Evolutionary conservation across 2,888 invertebrate species (phyloP), one percentile per base, ranked within the genome.

Genomic region (Allolobophora icterica): DNA sequence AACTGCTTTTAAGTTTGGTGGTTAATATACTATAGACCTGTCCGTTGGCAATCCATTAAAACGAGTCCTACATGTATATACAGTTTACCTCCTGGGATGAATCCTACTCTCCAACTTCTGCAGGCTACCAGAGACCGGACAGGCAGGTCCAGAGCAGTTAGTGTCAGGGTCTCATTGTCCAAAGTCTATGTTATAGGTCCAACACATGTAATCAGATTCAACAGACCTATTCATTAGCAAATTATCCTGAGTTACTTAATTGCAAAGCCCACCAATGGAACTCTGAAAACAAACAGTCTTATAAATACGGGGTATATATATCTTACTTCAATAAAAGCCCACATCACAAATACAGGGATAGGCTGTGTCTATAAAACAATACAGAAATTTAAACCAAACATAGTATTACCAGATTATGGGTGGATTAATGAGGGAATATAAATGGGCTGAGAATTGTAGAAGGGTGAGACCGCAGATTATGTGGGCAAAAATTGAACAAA

Each of bases 161-260:
- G 11, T 71, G 71, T n/a, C n/a, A 24, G 24, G 52, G 24, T 4
- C 24, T 52, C 52, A 52, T 52, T 24, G n/a, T 71, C n/a, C 71
- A 71, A 71, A 71, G 71, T 71, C 71, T 71, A 71, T n/a, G 11
- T n/a, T 71, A 52, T 21, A n/a, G 71, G n/a, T 13, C 30, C n/a
- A 5, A 71, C 30, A 71, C 24, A 52, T 24, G 52, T 52, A 52
- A 52, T 52, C 52, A 71, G 30, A 71, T 71, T 71, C 71, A 71
- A 71, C n/a, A 71, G 71, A n/a, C 71, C 71, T n/a, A 30, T 71
- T 71, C 71, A 71, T 71, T 71, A 71, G 71, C 71, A 71, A 71
- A 71, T 71, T 11, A 71, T 71, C 30, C 71, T 8, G 71, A 13
- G 71, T n/a, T 1, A 11, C 71, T n/a, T n/a, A 71, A 71, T n/a